phyloP scores from a whole-genome alignment of 2,797 vertebrate genomes.

The Arnoldichthys spilopterus region DNA sequence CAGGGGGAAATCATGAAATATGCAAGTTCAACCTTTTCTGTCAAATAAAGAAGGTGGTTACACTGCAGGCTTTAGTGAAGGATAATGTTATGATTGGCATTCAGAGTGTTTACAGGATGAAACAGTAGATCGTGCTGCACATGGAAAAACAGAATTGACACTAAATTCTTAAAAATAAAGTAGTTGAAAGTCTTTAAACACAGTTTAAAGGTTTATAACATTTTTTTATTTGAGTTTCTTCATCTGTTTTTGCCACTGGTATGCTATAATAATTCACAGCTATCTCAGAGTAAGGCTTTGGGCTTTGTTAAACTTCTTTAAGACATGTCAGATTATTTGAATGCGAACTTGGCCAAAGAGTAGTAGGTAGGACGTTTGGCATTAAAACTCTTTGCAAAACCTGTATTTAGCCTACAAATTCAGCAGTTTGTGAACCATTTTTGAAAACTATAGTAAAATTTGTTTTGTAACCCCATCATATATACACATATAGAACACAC shows the following conservation, averaged over 20 bases:
- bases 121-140: background rate
- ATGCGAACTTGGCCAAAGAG: background rate
- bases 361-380: background rate
- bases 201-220: background rate
- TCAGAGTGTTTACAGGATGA: conserved; percentile 7
- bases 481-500: no score
- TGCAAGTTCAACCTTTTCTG: conserved; percentile 60
- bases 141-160: background rate
- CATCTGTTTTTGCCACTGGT: background rate
- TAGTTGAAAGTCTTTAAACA: background rate
- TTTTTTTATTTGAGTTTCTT: background rate
- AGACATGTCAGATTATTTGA: background rate
- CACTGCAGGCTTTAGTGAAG: conserved; percentile 61
- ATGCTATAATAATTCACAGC: background rate
- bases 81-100: conserved; percentile 6
- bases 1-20: conserved; percentile 54
- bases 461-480: background rate
- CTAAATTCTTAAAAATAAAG: background rate
- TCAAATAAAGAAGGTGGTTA: conserved; percentile 65
- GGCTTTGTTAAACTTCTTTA: background rate
- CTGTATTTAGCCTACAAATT: background rate
- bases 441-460: background rate
- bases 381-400: conserved; percentile 10
- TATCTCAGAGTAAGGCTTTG: background rate
- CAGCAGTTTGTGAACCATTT: background rate